Evolutionary conservation across 1,140 invertebrate species (phyloP).

Genomic region (Ephestia elutella): DNA sequence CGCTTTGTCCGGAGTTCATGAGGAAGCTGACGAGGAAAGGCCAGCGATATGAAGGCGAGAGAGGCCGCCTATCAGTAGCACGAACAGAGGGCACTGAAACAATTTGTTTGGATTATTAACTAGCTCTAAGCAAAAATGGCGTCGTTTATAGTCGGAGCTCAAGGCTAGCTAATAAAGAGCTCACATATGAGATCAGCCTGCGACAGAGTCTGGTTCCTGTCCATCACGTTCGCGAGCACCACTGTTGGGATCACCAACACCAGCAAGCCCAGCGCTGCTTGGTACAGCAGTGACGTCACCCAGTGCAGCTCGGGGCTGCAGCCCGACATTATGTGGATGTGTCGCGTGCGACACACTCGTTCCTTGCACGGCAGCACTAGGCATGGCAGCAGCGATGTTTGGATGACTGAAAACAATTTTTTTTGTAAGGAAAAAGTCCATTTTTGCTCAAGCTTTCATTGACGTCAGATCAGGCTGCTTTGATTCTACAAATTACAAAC

Average conservation of each 20-base stretch:
- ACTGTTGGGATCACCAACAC: no score
- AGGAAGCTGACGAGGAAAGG: slow-evolving; percentile 46
- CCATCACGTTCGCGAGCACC: no score
- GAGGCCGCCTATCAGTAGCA: slow-evolving; percentile 28
- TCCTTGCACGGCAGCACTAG: slow-evolving; percentile 35
- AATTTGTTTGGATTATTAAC: no score
- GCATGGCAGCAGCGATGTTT: slow-evolving; percentile 27
- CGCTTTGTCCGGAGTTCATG: slow-evolving; percentile 28
- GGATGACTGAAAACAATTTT: slow-evolving; percentile 28
- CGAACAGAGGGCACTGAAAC: background rate
- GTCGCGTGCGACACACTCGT: slow-evolving; percentile 33
- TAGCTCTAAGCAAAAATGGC: no score
- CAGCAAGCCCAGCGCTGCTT: slow-evolving; percentile 22
- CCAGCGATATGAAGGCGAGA: slow-evolving; percentile 38
- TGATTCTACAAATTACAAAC: no score
- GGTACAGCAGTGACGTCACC: slow-evolving; percentile 29
- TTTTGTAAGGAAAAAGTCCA: background rate
- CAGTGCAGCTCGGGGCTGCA: slow-evolving; percentile 39
- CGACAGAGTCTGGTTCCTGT: no score
- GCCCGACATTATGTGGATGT: slow-evolving; percentile 45
- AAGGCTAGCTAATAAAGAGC: no score
- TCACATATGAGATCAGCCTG: no score
- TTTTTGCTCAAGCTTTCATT: no score
- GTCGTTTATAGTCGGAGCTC: no score
- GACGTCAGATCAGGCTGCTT: no score